Conservation (phyloP, 2,113 vertebrate genomes). For the Orientallactaga bullata region DNA sequence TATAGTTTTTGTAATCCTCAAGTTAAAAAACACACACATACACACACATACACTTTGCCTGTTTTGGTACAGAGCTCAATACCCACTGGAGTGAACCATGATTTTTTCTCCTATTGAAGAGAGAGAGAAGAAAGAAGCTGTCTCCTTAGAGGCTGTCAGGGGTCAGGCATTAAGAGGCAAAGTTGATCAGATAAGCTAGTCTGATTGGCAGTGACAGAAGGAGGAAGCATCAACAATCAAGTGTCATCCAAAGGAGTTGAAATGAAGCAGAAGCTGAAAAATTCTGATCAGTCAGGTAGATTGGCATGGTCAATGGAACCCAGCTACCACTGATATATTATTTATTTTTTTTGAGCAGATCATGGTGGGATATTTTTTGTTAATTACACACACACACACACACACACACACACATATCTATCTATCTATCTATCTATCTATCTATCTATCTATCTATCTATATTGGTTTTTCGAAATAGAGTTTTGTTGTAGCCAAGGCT, state of each 20-base stretch:
- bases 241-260: not conserved
- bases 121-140: not conserved
- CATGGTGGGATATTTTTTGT: not conserved
- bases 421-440: no score
- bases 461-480: no score
- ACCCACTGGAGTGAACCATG: not conserved
- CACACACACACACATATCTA: no score
- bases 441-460: no score
- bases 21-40: not conserved
- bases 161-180: not conserved
- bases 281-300: not conserved
- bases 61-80: not conserved
- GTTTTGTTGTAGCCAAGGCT: no score
- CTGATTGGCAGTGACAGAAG: not conserved
- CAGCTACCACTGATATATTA: not conserved
- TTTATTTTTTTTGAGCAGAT: not conserved
- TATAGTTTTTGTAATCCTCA: conserved; percentile 3
- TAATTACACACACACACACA: no score
- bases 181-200: not conserved
- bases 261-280: not conserved
- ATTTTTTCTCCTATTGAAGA: conserved; percentile 34
- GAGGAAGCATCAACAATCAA: not conserved
- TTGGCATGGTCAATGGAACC: not conserved
- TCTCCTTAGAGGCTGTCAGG: not conserved
- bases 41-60: not conserved